Evolutionary conservation across 1,140 invertebrate species (phyloP), one percentile per base, ranked within the genome.

Genomic region (Stegodyphus dumicola): DNA sequence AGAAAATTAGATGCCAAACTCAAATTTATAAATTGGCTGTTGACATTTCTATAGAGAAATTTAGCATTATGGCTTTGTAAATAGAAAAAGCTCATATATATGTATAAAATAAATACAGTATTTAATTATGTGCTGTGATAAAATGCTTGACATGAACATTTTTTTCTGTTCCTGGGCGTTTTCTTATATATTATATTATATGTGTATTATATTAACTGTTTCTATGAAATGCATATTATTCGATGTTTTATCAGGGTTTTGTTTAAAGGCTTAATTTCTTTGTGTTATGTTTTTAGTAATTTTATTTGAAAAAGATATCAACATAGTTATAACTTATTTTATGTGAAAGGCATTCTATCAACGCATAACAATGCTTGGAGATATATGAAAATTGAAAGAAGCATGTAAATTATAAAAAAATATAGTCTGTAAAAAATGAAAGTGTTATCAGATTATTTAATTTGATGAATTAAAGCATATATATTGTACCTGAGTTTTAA

Each of bases 101-200:
- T 83, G 64, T 74, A 83, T 77, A 67, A 85, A 76, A 17, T 33
- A 33, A 33, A 33, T 33, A 60, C 81, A 85, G 80, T 85, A 77
- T 85, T 85, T 85, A 6, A 83, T 53, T 81, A 81, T 74, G 80
- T 85, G 81, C 81, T 85, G 81, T 85, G 81, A 85, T 85, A 85
- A 85, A 64, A 85, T 77, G 53, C 53, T 76, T 74, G 69, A 74
- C 52, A 74, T 71, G 65, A 74, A 51, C 13, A 17, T 74, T 74
- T 54, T 74, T 60, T 60, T 83, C 64, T 85, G 81, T 85, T 85
- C 81, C 81, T 83, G 66, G 56, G n/a, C 49, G 11, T 73, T 17
- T 69, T 67, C 64, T 52, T 74, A 33, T 73, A 81, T 66, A 75
- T 84, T 66, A 54, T 69, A 33, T 7, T 79, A 79, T 84, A 54